Base-by-base conservation (phyloP, 2,113 vertebrate genomes). In the Microcebus ravelobensis region DNA sequence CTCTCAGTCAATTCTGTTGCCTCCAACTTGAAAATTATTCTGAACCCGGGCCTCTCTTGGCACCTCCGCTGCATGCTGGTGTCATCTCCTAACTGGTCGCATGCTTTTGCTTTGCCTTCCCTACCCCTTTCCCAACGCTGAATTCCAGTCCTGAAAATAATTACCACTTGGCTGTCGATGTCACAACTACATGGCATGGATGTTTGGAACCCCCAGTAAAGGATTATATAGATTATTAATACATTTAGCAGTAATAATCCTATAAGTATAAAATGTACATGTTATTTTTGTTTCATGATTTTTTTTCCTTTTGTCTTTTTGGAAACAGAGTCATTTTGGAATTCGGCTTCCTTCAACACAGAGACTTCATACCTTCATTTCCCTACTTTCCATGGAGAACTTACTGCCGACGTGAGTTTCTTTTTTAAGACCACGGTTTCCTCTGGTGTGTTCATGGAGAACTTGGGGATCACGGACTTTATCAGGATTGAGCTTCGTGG, bases 391-490 rank as follows among this genome's bases (percentile, higher is more conserved):
- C 99, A 99, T 0, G 99, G 99, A 89, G 99, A 99, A 94, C 98
- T 99, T 39, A 99, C 99, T 3, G 99, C 99, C 6, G 99, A 99
- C 48, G 98, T 99, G 50, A 99, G 99, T 8, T 99, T 99, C 98
- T 99, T 99, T 94, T 99, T 99, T 95, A 99, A 99, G 98, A 99
- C 99, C 34, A 98, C 98, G 5, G 98, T 99, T 9, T 99, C 99
- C 8, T 99, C 99, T 5, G 99, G 99, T 34, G 98, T 99, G 20
- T 99, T 99, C 98, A 97, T 99, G 97, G 99, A 99, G 98, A 99
- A 99, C 88, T 98, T 99, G 67, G 99, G 99, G 95, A 99, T 99
- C 97, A 99, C 99, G 97, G 99, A 99, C 97, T 99, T 99, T 96
- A 99, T 99, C 95, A 99, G 99, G 84, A 99, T 99, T 48, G 99